Conservation (phyloP, 1,140 invertebrate species). For the Drosophila murphyi region DNA sequence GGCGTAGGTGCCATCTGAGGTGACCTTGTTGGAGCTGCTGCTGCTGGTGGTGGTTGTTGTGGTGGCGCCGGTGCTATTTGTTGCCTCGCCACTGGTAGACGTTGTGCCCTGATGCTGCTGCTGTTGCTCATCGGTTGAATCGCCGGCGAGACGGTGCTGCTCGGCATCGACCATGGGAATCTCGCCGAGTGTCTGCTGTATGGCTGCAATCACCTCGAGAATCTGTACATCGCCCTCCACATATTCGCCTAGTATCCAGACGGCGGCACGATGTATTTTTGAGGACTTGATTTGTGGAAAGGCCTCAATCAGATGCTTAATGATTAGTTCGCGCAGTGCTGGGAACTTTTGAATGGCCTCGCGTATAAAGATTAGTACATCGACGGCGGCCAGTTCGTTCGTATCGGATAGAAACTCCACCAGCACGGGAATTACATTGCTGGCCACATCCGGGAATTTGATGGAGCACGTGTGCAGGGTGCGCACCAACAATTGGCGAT, state of each 20-base stretch:
- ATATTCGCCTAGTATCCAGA: slow-evolving; percentile 99
- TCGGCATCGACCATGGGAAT: slow-evolving; percentile 96
- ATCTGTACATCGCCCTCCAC: slow-evolving; percentile 92
- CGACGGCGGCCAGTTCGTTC: slow-evolving; percentile 96
- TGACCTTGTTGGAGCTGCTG: slow-evolving; percentile 87
- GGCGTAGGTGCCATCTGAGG: slow-evolving; percentile 99
- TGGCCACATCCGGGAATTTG: slow-evolving; percentile 98
- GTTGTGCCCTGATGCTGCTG: slow-evolving; percentile 58
- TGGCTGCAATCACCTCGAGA: slow-evolving; percentile 90
- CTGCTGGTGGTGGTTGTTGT: slow-evolving; percentile 18
- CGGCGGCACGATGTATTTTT: slow-evolving; percentile 95
- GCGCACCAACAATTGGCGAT: slow-evolving; percentile 96
- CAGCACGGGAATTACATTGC: slow-evolving; percentile 96
- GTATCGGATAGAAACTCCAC: slow-evolving; percentile 98
- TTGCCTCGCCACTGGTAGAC: slow-evolving; percentile 29
- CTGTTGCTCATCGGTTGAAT: slow-evolving; percentile 86
- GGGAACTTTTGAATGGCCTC: slow-evolving; percentile 98
- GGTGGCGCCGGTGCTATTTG: slow-evolving; percentile 38
- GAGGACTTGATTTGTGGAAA: slow-evolving; percentile 93
- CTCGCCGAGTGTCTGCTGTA: slow-evolving; percentile 92
- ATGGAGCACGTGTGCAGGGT: slow-evolving; percentile 98
- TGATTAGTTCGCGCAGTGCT: slow-evolving; percentile 91
- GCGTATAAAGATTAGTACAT: slow-evolving; percentile 97
- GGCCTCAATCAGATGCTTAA: slow-evolving; percentile 92
- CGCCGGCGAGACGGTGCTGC: slow-evolving; percentile 89